Base-by-base conservation (phyloP, 2,113 vertebrate genomes). In the Anhinga rufa region DNA sequence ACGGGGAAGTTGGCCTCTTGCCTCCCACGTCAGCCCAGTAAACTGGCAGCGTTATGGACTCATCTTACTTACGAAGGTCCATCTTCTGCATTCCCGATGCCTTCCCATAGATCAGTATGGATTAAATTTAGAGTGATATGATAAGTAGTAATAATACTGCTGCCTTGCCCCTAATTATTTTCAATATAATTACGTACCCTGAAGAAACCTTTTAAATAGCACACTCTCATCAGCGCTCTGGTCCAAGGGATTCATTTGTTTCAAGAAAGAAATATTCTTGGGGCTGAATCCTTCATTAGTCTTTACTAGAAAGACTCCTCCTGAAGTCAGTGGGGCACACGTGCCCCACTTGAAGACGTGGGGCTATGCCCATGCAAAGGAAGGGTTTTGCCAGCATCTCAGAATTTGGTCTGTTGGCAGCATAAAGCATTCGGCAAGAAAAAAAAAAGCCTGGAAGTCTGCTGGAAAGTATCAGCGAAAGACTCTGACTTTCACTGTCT, bases 191-290 rank as follows among this genome's bases (percentile, higher is more conserved):
- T 95, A 76, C 0, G 61, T 97, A 95, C 97, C 97, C 97, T 93
- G 90, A 32, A 98, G 97, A 97, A 97, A 96, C 84, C 92, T 97
- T 97, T 97, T 95, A 96, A 97, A 89, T 80, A 96, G 95, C 86
- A 77, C 52, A 20, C 61, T 92, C 82, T 93, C 54, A 51, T 90
- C 94, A 72, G 70, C 0, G 19, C 82, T 82, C 61, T 16, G 2
- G 85, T 95, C 95, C 72, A 55, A 91, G 91, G 91, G 93, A 96
- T 72, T 97, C 91, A 54, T 97, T 97, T 89, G 87, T 91, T 91
- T 85, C 92, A 49, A 75, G 83, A 80, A 92, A 72, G 57, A 79
- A 88, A 91, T 91, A 65, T 93, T 96, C 93, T 95, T 66, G 88
- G 68, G 94, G 92, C 86, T 84, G 76, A 93, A 89, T 88, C 77